Evolutionary conservation across 53 echinoderm and acorn worm species (phyloP).

Genomic region (Holothuria scabra): DNA sequence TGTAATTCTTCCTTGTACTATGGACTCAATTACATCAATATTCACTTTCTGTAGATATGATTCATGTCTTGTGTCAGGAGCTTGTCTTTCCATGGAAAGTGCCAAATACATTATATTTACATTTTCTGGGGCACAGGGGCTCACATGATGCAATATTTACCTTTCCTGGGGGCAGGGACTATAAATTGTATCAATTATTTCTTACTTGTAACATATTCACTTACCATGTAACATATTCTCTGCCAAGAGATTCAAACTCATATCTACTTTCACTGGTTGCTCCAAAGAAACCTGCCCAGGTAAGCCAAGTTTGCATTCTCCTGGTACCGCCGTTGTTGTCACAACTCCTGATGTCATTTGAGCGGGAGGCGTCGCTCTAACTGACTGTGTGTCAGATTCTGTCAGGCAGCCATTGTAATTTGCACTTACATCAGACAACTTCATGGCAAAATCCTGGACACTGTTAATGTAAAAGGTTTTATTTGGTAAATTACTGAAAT

Average conservation of each 20-base stretch:
- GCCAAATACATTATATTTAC: too few relatives aligned
- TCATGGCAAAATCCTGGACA: constrained; percentile 27
- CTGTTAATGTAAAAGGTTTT: neutral
- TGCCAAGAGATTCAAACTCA: constrained; percentile 29
- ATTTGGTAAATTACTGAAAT: neutral
- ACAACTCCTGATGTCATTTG: neutral
- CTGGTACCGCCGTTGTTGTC: neutral
- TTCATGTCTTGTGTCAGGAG: too few relatives aligned
- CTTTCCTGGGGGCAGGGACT: too few relatives aligned
- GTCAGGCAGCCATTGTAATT: constrained; percentile 11
- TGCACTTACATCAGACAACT: constrained; percentile 12
- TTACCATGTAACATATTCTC: constrained; percentile 17
- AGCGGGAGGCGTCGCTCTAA: neutral
- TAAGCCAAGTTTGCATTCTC: constrained; percentile 17
- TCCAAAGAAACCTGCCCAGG: constrained; percentile 39
- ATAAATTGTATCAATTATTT: too few relatives aligned
- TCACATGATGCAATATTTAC: too few relatives aligned
- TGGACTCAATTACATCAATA: too few relatives aligned
- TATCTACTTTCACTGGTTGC: constrained; percentile 40
- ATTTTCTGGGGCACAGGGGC: too few relatives aligned
- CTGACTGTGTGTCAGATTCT: neutral
- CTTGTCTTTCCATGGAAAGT: too few relatives aligned
- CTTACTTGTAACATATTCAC: too few relatives aligned
- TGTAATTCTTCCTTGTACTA: too few relatives aligned
- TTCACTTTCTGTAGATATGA: too few relatives aligned